Evolutionary conservation across 2,888 invertebrate species (phyloP).

Genomic region (Rotaria sp.): DNA sequence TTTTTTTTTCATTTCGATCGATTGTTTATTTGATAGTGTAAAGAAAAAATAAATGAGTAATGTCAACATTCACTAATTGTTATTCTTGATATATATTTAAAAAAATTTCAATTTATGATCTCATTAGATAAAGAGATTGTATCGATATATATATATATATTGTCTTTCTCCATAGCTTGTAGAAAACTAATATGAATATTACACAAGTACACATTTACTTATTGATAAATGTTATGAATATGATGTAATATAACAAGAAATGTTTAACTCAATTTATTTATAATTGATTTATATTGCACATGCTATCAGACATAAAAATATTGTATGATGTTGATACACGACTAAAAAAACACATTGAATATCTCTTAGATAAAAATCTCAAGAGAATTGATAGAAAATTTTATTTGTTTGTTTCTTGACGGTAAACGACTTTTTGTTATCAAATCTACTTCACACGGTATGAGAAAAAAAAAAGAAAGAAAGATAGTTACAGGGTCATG

Average conservation of each 20-base stretch:
- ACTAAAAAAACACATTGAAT: not conserved
- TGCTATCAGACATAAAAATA: not conserved
- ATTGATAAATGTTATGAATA: not conserved
- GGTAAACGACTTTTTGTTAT: not conserved
- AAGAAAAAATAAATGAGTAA: not conserved
- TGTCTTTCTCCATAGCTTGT: not conserved
- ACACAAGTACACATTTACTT: not conserved
- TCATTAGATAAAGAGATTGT: conserved; percentile 4
- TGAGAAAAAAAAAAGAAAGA: not conserved
- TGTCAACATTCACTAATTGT: not conserved
- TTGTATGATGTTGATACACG: not conserved
- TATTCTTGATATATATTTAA: not conserved
- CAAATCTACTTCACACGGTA: not conserved
- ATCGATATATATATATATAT: not conserved
- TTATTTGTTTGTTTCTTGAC: not conserved
- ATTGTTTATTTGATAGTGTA: not conserved
- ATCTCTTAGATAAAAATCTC: not conserved
- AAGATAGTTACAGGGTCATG: not conserved
- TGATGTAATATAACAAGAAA: not conserved
- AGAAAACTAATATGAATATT: not conserved
- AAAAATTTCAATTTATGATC: not conserved
- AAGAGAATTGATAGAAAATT: not conserved
- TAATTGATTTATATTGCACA: not conserved
- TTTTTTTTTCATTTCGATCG: not conserved
- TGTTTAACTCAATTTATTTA: not conserved